Percentiles rank a stretch among this genome's conserved stretches.
These are phyloP conservation scores for Gambusia yucatana DNA, from an alignment of 2,797 vertebrate species.

Conservation along the genomic window DNA sequence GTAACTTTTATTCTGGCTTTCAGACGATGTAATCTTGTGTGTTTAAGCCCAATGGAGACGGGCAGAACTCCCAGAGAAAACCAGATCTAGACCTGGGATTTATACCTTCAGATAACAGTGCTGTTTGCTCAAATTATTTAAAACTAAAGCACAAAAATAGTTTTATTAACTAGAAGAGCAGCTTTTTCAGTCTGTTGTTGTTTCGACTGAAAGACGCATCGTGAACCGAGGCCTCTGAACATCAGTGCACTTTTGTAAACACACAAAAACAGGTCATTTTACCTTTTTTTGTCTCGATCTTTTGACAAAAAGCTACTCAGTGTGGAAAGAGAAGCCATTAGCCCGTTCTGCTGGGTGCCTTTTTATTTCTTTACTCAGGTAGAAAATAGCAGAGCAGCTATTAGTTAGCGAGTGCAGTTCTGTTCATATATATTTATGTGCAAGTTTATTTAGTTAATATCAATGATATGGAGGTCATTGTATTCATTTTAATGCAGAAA, in stretches of 20 bases:
- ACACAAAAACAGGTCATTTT: neutral
- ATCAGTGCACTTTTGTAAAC: neutral
- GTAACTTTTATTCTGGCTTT: neutral
- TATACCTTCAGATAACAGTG: neutral
- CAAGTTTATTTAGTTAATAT: neutral
- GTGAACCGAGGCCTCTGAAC: neutral
- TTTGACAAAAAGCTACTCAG: neutral
- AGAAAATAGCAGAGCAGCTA: too few relatives aligned
- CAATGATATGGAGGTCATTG: neutral
- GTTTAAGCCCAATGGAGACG: neutral
- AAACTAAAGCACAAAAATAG: neutral
- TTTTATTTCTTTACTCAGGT: neutral
- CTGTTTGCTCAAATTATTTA: neutral
- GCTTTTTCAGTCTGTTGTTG: neutral
- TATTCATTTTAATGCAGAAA: neutral
- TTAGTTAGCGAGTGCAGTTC: neutral
- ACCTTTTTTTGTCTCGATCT: neutral
- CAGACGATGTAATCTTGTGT: neutral
- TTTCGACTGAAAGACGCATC: neutral
- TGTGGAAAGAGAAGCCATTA: slow-evolving; percentile 2
- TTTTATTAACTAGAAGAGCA: neutral
- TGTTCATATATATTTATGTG: neutral
- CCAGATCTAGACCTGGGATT: neutral
- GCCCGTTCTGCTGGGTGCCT: neutral
- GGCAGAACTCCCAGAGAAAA: neutral